These are phyloP conservation scores for Caradrina clavipalpis DNA, from an alignment of 2,888 invertebrate genomes.

Conservation along the genomic window DNA sequence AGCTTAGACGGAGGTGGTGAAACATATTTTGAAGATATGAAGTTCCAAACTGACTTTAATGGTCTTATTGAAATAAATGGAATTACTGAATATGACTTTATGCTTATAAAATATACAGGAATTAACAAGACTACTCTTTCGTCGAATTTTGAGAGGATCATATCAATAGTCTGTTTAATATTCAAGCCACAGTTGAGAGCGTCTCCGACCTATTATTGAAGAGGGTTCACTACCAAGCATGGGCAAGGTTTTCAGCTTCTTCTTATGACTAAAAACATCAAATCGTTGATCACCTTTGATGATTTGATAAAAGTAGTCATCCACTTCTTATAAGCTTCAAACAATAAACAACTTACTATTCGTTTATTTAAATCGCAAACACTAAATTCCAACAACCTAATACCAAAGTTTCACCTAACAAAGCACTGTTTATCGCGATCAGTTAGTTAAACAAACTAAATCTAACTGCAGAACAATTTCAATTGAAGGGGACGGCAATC, in stretches of 20 bases:
- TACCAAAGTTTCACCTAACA: constrained; percentile 29
- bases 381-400: constrained; percentile 1
- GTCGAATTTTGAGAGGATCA: too few species aligned
- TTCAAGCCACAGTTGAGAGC: too few species aligned
- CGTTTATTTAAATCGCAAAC: not conserved
- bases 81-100: too few species aligned
- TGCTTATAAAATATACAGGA: too few species aligned
- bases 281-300: too few species aligned
- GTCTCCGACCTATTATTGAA: too few species aligned
- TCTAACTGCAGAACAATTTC: constrained; percentile 58
- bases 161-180: too few species aligned
- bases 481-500: constrained; percentile 56
- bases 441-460: constrained; percentile 60
- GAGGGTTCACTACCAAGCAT: not conserved
- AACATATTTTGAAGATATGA: too few species aligned
- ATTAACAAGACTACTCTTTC: too few species aligned
- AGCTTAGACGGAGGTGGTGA: too few species aligned
- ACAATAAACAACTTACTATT: not conserved
- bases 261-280: not conserved
- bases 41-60: too few species aligned
- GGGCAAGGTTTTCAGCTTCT: not conserved
- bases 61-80: too few species aligned
- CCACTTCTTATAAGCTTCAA: not conserved
- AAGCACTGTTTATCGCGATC: constrained; percentile 49
- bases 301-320: not conserved